Evolutionary conservation across 2,888 invertebrate species (phyloP).

Genomic region (Scotopteryx bipunctaria): DNA sequence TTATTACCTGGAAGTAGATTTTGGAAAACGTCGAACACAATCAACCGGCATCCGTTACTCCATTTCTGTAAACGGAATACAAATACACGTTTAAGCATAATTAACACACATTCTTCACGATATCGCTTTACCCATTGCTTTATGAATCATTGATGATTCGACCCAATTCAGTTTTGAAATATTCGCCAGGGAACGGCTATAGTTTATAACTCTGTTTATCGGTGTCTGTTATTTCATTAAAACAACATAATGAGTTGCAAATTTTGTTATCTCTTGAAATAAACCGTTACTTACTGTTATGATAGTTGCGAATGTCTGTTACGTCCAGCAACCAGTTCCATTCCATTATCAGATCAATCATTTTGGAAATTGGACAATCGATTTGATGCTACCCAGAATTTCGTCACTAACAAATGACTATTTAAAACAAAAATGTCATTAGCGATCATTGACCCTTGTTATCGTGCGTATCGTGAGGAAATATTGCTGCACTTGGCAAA

Average conservation of each 20-base stretch:
- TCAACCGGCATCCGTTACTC: slow-evolving; percentile 16
- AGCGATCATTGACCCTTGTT: slow-evolving; percentile 55
- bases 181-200: slow-evolving; percentile 9
- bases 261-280: slow-evolving; percentile 19
- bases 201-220: slow-evolving; percentile 19
- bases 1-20: neutral
- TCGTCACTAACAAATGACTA: slow-evolving; percentile 8
- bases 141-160: slow-evolving; percentile 44
- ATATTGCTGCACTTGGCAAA: slow-evolving; percentile 59
- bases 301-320: neutral
- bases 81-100: slow-evolving; percentile 42
- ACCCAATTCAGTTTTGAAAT: slow-evolving; percentile 28
- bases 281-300: neutral
- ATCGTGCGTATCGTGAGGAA: slow-evolving; percentile 51
- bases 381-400: neutral
- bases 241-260: slow-evolving; percentile 21
- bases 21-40: slow-evolving; percentile 11
- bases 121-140: slow-evolving; percentile 41
- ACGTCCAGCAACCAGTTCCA: neutral
- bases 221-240: slow-evolving; percentile 11
- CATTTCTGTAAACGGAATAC: slow-evolving; percentile 35
- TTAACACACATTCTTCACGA: slow-evolving; percentile 48
- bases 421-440: slow-evolving; percentile 26
- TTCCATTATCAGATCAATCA: neutral
- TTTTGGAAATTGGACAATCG: neutral